phyloP scores from a whole-genome alignment of 2,797 vertebrate genomes.

The Cossypha polioptera region DNA sequence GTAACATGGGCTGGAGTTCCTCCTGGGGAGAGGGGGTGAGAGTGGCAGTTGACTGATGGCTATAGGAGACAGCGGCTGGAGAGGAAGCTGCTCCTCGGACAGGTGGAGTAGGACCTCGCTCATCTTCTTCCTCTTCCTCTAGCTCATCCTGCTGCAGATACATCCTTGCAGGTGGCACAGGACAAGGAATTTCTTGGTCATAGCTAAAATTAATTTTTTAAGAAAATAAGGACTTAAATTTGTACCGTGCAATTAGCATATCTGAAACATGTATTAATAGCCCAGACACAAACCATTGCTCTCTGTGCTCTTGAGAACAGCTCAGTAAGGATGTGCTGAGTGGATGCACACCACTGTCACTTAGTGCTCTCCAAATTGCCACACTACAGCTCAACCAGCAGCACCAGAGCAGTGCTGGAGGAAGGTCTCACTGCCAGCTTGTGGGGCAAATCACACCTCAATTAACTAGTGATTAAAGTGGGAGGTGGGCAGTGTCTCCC shows the following conservation, averaged over 20 bases:
- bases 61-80: slow-evolving; percentile 95
- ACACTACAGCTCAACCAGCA: background rate
- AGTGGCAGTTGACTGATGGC: slow-evolving; percentile 97
- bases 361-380: background rate
- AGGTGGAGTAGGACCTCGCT: slow-evolving; percentile 93
- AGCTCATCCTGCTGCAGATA: slow-evolving; percentile 95
- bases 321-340: background rate
- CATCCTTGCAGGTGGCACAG: slow-evolving; percentile 92
- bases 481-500: slow-evolving; percentile 44
- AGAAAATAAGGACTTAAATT: slow-evolving; percentile 47
- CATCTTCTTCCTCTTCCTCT: slow-evolving; percentile 91
- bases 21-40: slow-evolving; percentile 97
- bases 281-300: background rate
- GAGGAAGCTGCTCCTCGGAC: slow-evolving; percentile 94
- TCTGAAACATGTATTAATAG: background rate
- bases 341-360: background rate
- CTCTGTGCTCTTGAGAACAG: background rate
- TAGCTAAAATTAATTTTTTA: slow-evolving; percentile 81
- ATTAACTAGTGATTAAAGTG: background rate
- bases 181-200: slow-evolving; percentile 90
- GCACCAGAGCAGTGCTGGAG: background rate
- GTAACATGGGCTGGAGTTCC: slow-evolving; percentile 95
- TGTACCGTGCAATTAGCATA: background rate
- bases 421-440: background rate
- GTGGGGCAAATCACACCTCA: background rate